phyloP scores from a whole-genome alignment of 2,888 invertebrate species.

The Actias luna region DNA sequence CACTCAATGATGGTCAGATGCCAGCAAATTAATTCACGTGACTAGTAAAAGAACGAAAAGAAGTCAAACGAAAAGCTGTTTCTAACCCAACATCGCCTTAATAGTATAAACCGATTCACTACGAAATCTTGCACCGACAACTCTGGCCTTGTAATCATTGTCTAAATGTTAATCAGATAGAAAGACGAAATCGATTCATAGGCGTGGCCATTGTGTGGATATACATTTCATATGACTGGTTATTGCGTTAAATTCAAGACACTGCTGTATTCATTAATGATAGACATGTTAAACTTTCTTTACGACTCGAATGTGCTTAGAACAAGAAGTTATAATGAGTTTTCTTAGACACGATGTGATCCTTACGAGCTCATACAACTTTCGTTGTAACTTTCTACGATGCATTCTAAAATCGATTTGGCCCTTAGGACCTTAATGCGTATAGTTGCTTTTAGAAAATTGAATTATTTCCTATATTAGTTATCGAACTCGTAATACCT shows the following conservation, averaged over 20 bases:
- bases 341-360: neutral
- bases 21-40: neutral
- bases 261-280: neutral
- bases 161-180: constrained; percentile 37
- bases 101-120: constrained; percentile 29
- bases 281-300: neutral
- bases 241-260: neutral
- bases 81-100: constrained; percentile 42
- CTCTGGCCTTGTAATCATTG: constrained; percentile 26
- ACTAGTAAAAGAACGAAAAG: neutral
- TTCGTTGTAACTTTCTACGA: neutral
- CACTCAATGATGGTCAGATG: neutral
- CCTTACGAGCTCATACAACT: neutral
- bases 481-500: neutral
- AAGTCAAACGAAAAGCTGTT: neutral
- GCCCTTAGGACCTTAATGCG: neutral
- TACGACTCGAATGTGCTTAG: neutral
- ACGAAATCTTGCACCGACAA: constrained; percentile 14
- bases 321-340: neutral
- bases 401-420: neutral
- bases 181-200: constrained; percentile 36
- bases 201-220: constrained; percentile 6
- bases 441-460: neutral
- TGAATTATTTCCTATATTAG: neutral
- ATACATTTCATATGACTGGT: neutral